Base-by-base conservation (phyloP, 2,113 vertebrate genomes). In the Cromileptes altivelis region DNA sequence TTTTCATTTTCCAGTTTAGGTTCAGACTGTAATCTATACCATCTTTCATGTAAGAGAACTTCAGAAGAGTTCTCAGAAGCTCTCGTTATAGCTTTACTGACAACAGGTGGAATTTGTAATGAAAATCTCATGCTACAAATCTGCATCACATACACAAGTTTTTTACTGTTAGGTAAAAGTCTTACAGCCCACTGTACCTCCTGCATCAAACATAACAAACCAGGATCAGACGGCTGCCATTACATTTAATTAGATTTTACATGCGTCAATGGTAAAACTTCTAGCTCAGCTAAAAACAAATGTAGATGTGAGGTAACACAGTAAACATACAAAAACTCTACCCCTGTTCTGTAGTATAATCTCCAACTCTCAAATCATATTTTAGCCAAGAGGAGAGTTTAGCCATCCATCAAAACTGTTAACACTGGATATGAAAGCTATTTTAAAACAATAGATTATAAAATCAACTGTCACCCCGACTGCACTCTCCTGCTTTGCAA, bases 91-190 rank as follows among this genome's bases (percentile, higher is more conserved):
- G 27, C 53, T 78, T 80, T 70, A 73, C 84, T 75, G 27, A 56
- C 50, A 83, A 73, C 80, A 90, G 57, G 85, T 77, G 79, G 82
- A 70, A 69, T 71, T n/a, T 72, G 1, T 83, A 65, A 84, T 60
- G 55, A 70, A 69, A 56, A 72, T 69, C 65, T 49, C 19, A 67
- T 78, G 72, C 70, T 56, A 52, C 42, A 81, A 83, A 79, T 73
- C 81, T 52, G 45, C 63, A 74, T 84, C 69, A 64, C 68, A 49
- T 57, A 75, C 13, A 50, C 25, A 42, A 27, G 2, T 57, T 23
- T 40, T 50, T 27, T n/a, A 55, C 47, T 62, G 33, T 62, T 63
- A 50, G 17, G n/a, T 75, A 55, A 60, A 57, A 45, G 13, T 52
- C 52, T 71, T 45, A 63, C 52, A 62, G 19, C 5, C 53, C 23